Percentiles rank a stretch among this genome's conserved stretches.
These are phyloP conservation scores for Plebejus melissa DNA, from an alignment of 2,888 invertebrate genomes.

Conservation along the genomic window DNA sequence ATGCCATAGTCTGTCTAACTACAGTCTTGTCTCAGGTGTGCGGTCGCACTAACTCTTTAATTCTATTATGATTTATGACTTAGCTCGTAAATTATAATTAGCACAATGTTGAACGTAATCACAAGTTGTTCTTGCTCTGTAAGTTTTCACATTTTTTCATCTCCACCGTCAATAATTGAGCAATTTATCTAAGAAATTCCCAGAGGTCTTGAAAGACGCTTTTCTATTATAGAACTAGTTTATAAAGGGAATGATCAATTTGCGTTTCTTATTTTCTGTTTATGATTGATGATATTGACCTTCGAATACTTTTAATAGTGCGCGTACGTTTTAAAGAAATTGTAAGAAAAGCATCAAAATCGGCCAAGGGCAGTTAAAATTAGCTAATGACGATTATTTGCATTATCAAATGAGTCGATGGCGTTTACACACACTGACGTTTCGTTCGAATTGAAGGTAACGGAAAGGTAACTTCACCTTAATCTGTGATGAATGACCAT, in stretches of 20 bases:
- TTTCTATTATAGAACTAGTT: constrained; percentile 10
- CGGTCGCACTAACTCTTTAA: not conserved
- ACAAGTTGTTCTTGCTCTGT: constrained; percentile 13
- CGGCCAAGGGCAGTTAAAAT: constrained; percentile 13
- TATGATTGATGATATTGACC: constrained; percentile 6
- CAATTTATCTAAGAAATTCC: constrained; percentile 20
- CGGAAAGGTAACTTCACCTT: not conserved
- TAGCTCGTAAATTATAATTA: not conserved
- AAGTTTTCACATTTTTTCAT: constrained; percentile 24
- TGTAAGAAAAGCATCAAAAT: constrained; percentile 1
- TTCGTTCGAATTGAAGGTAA: not conserved
- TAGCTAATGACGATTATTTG: not conserved
- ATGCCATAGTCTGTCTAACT: no score
- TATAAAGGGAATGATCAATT: not conserved
- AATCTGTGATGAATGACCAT: not conserved
- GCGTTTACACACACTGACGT: not conserved
- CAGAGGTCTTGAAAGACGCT: not conserved
- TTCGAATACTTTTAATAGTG: not conserved
- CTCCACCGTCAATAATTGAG: constrained; percentile 17
- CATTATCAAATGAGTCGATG: not conserved
- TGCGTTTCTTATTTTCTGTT: constrained; percentile 3
- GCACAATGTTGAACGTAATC: not conserved
- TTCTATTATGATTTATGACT: not conserved
- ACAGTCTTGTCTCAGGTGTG: no score
- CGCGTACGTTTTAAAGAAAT: not conserved